A percentile compares a stretch with the other conserved stretches of the same genome.
phyloP scores from a whole-genome alignment of 2,113 vertebrate genomes.

The Leptocoma aspasia region DNA sequence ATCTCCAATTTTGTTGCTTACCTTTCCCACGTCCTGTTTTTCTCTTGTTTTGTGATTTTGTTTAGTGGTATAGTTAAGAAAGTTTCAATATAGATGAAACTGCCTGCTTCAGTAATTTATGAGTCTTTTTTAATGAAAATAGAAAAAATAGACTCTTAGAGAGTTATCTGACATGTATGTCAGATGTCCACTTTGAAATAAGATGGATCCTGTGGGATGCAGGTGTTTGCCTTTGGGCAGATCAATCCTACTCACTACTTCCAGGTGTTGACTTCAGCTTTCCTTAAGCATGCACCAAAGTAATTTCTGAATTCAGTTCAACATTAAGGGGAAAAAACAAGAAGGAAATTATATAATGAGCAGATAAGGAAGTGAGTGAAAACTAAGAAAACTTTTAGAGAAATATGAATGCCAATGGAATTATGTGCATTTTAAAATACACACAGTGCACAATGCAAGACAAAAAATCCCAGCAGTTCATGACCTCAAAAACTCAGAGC shows the following conservation, averaged over 20 bases:
- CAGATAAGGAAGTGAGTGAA: neutral
- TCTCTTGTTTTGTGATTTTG: neutral
- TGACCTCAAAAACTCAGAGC: neutral
- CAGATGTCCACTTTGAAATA: neutral
- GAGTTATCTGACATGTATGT: neutral
- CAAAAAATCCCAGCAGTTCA: neutral
- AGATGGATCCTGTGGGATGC: neutral
- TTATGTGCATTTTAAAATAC: neutral
- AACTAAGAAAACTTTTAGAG: neutral
- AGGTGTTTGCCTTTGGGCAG: neutral
- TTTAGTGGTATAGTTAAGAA: neutral
- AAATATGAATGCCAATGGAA: neutral
- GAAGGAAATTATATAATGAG: neutral
- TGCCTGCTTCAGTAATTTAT: neutral
- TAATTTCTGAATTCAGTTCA: neutral
- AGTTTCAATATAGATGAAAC: neutral
- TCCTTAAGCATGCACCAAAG: neutral
- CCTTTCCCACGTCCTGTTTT: neutral
- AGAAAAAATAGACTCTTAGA: neutral
- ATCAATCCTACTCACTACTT: neutral
- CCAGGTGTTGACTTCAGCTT: neutral
- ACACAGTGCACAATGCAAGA: neutral
- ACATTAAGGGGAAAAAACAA: neutral
- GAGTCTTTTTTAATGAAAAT: neutral
- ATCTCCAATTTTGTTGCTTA: neutral